These are phyloP conservation scores for Polypterus bichir DNA, from an alignment of 2,113 vertebrate species.

Conservation along the genomic window DNA sequence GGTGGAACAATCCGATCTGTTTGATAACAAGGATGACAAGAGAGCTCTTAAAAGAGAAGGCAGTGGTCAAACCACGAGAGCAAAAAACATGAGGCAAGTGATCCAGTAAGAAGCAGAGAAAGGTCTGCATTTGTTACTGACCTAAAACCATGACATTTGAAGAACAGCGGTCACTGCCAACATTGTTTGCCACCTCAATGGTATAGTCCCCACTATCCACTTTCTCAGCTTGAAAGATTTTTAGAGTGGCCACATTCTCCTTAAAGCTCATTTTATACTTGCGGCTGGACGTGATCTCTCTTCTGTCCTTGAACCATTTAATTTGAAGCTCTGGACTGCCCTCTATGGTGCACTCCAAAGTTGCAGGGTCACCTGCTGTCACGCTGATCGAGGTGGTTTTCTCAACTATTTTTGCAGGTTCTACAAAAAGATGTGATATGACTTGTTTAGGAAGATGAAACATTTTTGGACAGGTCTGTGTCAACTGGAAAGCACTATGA, in stretches of 20 bases:
- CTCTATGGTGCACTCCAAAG: slow-evolving; percentile 76
- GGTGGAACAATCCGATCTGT: slow-evolving; percentile 90
- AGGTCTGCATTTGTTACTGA: slow-evolving; percentile 40
- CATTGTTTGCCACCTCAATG: slow-evolving; percentile 87
- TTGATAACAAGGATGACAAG: slow-evolving; percentile 39
- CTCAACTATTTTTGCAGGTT: slow-evolving; percentile 85
- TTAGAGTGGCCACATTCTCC: slow-evolving; percentile 76
- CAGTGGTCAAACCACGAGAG: not conserved
- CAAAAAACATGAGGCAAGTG: not conserved
- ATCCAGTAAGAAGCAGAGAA: slow-evolving; percentile 19
- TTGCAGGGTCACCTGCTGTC: slow-evolving; percentile 81
- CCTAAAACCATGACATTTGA: slow-evolving; percentile 83
- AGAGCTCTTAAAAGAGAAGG: not conserved
- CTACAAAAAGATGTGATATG: slow-evolving; percentile 58
- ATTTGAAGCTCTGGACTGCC: slow-evolving; percentile 90
- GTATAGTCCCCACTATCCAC: slow-evolving; percentile 81
- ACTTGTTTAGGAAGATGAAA: slow-evolving; percentile 22
- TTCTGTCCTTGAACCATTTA: slow-evolving; percentile 91
- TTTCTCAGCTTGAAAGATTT: slow-evolving; percentile 76
- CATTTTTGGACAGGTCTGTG: not conserved
- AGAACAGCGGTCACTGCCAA: slow-evolving; percentile 78
- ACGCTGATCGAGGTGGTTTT: slow-evolving; percentile 82
- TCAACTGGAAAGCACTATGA: no score
- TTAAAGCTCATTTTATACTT: slow-evolving; percentile 88
- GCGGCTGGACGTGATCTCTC: slow-evolving; percentile 73